Evolutionary conservation across 2,888 invertebrate genomes (phyloP).

Genomic region (Noctua comes): DNA sequence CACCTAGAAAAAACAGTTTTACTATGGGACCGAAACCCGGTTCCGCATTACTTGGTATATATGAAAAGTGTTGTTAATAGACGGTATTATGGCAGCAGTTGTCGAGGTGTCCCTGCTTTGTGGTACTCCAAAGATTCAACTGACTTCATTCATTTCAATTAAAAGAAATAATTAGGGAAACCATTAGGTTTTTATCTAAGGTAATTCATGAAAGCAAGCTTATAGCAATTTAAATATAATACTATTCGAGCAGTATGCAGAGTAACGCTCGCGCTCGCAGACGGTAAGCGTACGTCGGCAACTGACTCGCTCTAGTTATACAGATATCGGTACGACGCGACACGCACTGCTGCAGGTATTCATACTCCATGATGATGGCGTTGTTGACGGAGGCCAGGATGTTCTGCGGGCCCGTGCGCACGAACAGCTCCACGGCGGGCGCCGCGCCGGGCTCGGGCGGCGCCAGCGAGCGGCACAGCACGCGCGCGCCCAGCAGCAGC

Average conservation of each 20-base stretch:
- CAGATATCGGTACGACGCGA: constrained; percentile 17
- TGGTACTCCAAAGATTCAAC: neutral
- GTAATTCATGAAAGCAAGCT: neutral
- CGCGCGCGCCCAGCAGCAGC: constrained; percentile 89
- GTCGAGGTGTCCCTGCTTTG: neutral
- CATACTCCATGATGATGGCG: constrained; percentile 91
- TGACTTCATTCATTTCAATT: neutral
- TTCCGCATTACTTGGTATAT: neutral
- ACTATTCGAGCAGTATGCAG: constrained; percentile 18
- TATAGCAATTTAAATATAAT: constrained; percentile 5
- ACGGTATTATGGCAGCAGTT: too few relatives aligned
- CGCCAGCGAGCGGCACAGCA: constrained; percentile 83
- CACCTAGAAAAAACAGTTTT: too few relatives aligned
- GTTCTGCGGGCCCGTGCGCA: constrained; percentile 91
- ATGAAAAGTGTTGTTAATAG: neutral
- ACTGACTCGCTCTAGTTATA: constrained; percentile 5
- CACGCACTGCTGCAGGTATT: constrained; percentile 86
- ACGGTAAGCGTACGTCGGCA: constrained; percentile 7
- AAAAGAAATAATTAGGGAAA: neutral
- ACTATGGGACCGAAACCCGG: too few relatives aligned
- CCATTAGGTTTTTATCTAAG: neutral
- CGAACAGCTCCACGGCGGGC: constrained; percentile 93
- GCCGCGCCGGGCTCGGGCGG: constrained; percentile 71
- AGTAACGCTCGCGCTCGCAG: constrained; percentile 18
- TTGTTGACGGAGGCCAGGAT: constrained; percentile 93